Evolutionary conservation across 2,797 vertebrate genomes (phyloP).

Genomic region (Bradypus variegatus): DNA sequence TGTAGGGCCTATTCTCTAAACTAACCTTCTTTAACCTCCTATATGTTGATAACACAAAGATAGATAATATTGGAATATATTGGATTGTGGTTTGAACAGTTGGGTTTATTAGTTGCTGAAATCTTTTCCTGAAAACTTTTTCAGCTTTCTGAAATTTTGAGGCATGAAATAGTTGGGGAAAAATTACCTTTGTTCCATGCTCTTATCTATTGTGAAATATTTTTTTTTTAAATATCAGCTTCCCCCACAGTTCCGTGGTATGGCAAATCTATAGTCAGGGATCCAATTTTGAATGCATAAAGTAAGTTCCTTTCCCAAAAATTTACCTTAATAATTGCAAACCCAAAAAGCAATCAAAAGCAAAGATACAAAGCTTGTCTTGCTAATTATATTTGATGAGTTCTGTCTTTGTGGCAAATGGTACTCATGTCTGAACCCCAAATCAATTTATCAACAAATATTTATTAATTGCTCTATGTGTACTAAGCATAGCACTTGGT

Average conservation of each 20-base stretch:
- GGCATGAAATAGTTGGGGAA: background rate
- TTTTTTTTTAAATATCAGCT: background rate
- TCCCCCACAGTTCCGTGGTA: background rate
- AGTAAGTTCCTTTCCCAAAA: background rate
- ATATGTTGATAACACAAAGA: background rate
- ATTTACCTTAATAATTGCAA: background rate
- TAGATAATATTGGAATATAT: background rate
- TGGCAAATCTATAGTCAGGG: background rate
- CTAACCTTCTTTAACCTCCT: background rate
- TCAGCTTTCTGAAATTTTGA: background rate
- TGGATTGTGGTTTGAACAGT: background rate
- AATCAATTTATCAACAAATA: conserved; percentile 13
- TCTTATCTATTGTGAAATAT: background rate
- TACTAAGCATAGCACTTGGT: background rate
- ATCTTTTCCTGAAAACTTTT: conserved; percentile 2
- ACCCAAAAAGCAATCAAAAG: background rate
- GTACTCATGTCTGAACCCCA: background rate
- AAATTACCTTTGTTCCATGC: background rate
- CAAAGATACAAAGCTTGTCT: background rate
- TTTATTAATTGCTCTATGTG: background rate
- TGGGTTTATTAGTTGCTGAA: background rate
- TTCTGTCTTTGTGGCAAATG: background rate
- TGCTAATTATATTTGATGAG: background rate
- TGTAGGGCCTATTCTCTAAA: background rate
- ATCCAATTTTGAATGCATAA: background rate